Evolutionary conservation across 53 echinoderm and acorn worm genomes (phyloP), one percentile per base, ranked within the genome.

Genomic region (Holothuria leucospilota): DNA sequence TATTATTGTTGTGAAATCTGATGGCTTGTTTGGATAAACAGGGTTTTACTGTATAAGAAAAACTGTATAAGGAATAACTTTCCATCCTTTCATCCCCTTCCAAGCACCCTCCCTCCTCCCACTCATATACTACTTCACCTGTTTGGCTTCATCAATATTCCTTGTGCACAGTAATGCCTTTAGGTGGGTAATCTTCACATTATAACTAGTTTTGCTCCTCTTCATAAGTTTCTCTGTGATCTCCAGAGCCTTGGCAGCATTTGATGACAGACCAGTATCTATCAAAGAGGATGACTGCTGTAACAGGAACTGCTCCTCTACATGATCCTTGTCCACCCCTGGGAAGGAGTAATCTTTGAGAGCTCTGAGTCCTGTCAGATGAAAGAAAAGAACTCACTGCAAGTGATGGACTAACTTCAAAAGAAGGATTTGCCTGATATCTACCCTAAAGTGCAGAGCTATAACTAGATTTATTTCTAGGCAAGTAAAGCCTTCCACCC

Each of bases 301-400:
- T 25, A 77, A 60, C 14, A 87, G 59, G 27, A 97, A 86, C 38
- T 67, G 87, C 81, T 88, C 86, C 64, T 93, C 84, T n/a, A 97
- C 30, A 5, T 27, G 59, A 6, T 13, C 34, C 62, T 81, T 81
- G 18, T 81, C 61, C 59, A 81, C 81, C 40, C 61, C 81, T 15
- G 81, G 81, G 56, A 81, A 81, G 20, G 60, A 61, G 58, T 81
- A 81, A 16, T 29, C 39, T 75, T 49, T 51, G 23, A 75, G 52
- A 2, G 49, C 75, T 75, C 26, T 46, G 25, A 75, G 25, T 51
- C 75, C 75, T 75, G 21, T 16, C 12, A 21, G 49, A n/a, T n/a
- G 52, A 38, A 71, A 71, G 20, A 71, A 75, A 56, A 56, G 8
- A 56, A 18, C 18, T 56, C 15, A 15, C 15, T 56, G 18, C 56